phyloP scores from a whole-genome alignment of 2,113 vertebrate genomes.

The Bubalus kerabau region DNA sequence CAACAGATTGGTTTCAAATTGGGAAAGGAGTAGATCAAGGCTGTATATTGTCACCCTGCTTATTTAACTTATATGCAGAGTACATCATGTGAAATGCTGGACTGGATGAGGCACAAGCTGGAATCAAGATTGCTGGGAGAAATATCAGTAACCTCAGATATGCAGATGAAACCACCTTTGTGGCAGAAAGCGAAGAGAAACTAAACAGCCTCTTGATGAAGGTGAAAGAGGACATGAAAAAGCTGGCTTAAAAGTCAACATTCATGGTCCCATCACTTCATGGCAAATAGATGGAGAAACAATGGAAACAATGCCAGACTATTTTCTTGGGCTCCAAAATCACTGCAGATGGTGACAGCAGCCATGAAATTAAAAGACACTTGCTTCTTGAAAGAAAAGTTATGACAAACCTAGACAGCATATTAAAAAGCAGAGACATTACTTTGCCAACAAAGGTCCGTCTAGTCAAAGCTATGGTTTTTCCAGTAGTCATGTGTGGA shows the following conservation, averaged over 20 bases:
- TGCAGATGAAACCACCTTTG: not conserved
- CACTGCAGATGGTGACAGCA: not conserved
- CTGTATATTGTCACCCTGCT: not conserved
- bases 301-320: not conserved
- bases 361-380: not conserved
- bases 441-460: not conserved
- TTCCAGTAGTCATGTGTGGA: not conserved
- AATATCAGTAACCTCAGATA: not conserved
- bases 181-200: not conserved
- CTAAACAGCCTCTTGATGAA: not conserved
- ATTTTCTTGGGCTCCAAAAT: not conserved
- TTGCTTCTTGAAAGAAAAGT: not conserved
- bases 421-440: not conserved
- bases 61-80: not conserved
- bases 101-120: not conserved
- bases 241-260: not conserved
- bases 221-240: not conserved
- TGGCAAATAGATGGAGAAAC: not conserved
- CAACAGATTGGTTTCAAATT: not conserved
- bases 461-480: not conserved
- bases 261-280: not conserved
- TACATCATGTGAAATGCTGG: not conserved
- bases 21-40: not conserved
- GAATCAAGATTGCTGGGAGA: not conserved
- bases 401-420: not conserved